Evolutionary conservation across 2,113 vertebrate genomes (phyloP), one percentile per base, ranked within the genome.

Genomic region (Vireo altiloquus): DNA sequence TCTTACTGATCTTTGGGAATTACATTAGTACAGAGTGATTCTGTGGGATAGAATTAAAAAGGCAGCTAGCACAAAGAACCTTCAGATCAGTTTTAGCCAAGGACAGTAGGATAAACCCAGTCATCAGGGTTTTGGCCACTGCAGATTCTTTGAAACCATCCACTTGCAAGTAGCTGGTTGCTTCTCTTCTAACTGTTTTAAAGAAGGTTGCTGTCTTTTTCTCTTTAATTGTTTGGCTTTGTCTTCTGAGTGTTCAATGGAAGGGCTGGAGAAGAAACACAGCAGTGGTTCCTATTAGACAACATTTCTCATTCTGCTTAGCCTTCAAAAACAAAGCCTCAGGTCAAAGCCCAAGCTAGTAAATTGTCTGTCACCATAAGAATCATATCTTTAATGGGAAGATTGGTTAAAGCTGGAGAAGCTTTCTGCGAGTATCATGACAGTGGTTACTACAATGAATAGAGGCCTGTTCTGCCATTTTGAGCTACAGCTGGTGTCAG

Each of bases 171-270:
- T 82, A 66, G 47, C 37, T 47, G 21, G 12, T 77, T 74, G 33
- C 50, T 84, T 69, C n/a, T 39, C 9, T 37, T 75, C 35, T 74
- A 27, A 37, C 37, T 61, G 27, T 40, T 85, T 47, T 44, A 63
- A 89, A 85, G 25, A 82, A 83, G 33, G 11, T 70, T 61, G 7
- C 30, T 49, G 30, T 15, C 30, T 82, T 82, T 64, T 40, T 25
- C 22, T 64, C 49, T 61, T 76, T 30, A 12, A 33, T 70, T 56
- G 10, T 54, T 71, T 71, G 15, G 1, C 53, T 78, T 24, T 76
- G 0, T 83, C 37, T 53, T 87, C 10, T 13, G 4, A 9, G 16
- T 19, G 2, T 60, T 30, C 8, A 1, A 0, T 40, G 28, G 35
- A 70, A 12, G 8, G 65, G 5, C 4, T 86, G 24, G 14, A 49